Evolutionary conservation across 2,113 vertebrate species (phyloP).

Genomic region (Cololabis saira): DNA sequence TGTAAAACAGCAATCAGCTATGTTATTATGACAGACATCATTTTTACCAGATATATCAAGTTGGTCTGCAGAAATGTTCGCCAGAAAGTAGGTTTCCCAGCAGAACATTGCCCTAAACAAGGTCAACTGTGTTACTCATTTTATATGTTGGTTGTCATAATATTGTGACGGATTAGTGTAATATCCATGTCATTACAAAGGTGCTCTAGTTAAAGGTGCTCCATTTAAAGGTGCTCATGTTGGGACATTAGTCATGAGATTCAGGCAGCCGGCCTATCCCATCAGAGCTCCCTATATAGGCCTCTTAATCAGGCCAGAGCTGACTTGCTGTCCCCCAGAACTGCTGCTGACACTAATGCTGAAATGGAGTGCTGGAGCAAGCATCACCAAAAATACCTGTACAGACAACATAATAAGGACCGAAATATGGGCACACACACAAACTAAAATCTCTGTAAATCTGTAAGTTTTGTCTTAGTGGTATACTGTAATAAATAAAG

Average conservation of each 20-base stretch:
- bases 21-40: too few relatives aligned
- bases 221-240: constrained; percentile 49
- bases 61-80: too few relatives aligned
- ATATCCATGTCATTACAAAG: not conserved
- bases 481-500: too few relatives aligned
- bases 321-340: constrained; percentile 46
- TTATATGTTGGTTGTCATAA: not conserved
- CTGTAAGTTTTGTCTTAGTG: not conserved
- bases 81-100: too few relatives aligned
- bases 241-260: constrained; percentile 42
- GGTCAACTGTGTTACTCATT: not conserved
- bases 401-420: too few relatives aligned
- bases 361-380: constrained; percentile 32
- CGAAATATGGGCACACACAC: too few relatives aligned
- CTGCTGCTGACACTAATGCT: constrained; percentile 13
- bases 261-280: constrained; percentile 42
- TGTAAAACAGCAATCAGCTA: too few relatives aligned
- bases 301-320: constrained; percentile 79
- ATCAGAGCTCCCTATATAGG: constrained; percentile 73
- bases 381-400: constrained; percentile 4
- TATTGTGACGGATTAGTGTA: not conserved
- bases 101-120: too few relatives aligned
- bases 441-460: not conserved
- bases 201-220: too few relatives aligned
- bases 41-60: too few relatives aligned